Percentiles rank a stretch among this genome's conserved stretches.
phyloP scores from a whole-genome alignment of 1,140 invertebrate species.

The Diuraphis noxia region DNA sequence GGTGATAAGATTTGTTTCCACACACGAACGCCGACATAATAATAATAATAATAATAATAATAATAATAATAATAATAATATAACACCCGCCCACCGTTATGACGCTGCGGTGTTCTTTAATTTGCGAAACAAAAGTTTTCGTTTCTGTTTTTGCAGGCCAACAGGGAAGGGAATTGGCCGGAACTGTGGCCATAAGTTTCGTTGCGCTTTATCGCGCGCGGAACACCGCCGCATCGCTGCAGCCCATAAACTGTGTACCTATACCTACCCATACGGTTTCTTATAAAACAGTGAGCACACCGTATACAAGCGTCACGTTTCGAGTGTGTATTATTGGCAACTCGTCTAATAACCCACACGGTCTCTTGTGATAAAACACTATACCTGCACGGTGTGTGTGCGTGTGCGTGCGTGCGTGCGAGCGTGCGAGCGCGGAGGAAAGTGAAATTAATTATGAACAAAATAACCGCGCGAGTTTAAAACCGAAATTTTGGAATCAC shows the following conservation, averaged over 20 bases:
- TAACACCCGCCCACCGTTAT: not conserved
- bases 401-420: too few relatives aligned
- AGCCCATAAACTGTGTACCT: not conserved
- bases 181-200: conserved; percentile 39
- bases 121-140: conserved; percentile 13
- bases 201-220: conserved; percentile 22
- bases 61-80: too few relatives aligned
- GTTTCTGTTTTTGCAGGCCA: not conserved
- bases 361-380: not conserved
- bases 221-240: not conserved
- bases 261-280: not conserved
- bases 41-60: not conserved
- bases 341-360: conserved; percentile 3
- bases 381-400: not conserved
- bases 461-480: not conserved
- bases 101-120: not conserved
- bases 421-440: not conserved
- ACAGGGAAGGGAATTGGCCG: conserved; percentile 32
- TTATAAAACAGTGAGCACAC: not conserved
- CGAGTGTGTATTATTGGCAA: not conserved
- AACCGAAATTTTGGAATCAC: not conserved
- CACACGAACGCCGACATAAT: not conserved
- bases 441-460: conserved; percentile 13
- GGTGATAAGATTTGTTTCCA: not conserved
- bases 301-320: conserved; percentile 31